These are phyloP conservation scores for Philereme vetulata DNA, from an alignment of 2,888 invertebrate species.

Conservation along the genomic window DNA sequence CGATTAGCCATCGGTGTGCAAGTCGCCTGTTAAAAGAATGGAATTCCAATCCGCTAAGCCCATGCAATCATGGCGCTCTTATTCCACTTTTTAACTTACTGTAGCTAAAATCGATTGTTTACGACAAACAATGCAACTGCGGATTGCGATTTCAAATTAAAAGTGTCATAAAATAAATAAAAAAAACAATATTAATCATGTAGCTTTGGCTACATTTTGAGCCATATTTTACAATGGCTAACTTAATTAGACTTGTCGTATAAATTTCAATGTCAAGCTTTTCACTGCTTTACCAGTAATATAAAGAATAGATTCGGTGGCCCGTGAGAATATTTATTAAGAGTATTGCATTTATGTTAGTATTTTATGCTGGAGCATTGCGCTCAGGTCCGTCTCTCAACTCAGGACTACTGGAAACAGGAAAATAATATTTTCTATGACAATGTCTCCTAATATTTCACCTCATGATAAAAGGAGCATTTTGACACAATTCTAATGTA, in stretches of 20 bases:
- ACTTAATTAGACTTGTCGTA: no score
- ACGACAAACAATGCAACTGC: slow-evolving; percentile 38
- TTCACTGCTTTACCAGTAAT: no score
- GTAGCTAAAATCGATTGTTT: slow-evolving; percentile 40
- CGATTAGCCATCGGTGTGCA: no score
- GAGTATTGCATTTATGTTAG: no score
- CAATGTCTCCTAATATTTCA: slow-evolving; percentile 24
- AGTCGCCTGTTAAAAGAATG: slow-evolving; percentile 60
- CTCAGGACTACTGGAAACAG: not conserved
- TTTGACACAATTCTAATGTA: slow-evolving; percentile 38
- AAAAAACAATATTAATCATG: not conserved
- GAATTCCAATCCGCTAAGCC: slow-evolving; percentile 61
- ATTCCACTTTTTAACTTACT: slow-evolving; percentile 56
- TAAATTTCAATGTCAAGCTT: no score
- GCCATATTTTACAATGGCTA: no score
- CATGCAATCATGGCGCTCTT: slow-evolving; percentile 55
- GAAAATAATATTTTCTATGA: slow-evolving; percentile 11
- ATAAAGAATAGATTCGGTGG: no score
- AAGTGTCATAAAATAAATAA: not conserved
- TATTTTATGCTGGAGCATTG: no score
- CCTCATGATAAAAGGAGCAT: slow-evolving; percentile 24
- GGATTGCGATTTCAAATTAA: not conserved
- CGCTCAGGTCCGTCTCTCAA: no score
- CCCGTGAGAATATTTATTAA: no score
- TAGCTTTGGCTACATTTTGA: no score